Evolutionary conservation across 2,113 vertebrate species (phyloP).

Genomic region (Ailuropoda melanoleuca): DNA sequence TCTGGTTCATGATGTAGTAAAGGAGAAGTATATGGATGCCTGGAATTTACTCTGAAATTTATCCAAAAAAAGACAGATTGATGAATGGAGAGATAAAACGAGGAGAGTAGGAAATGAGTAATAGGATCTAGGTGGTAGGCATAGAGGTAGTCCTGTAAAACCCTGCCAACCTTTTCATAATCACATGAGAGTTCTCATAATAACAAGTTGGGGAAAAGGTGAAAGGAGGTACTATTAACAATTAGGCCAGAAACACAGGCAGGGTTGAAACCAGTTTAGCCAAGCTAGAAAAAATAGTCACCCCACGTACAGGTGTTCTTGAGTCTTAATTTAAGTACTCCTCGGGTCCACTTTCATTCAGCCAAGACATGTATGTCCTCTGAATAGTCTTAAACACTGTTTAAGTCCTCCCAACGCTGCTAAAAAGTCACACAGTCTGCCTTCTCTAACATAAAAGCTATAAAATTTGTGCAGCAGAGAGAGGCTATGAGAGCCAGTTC

Average conservation of each 20-base stretch:
- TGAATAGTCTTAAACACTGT: background rate
- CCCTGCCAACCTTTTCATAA: background rate
- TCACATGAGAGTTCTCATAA: background rate
- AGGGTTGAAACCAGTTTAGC: background rate
- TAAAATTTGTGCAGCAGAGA: background rate
- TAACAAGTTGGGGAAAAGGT: background rate
- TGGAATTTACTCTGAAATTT: slow-evolving; percentile 24
- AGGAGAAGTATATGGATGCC: background rate
- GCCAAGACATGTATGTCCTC: background rate
- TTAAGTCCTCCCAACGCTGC: background rate
- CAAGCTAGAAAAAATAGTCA: background rate
- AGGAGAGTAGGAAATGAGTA: background rate
- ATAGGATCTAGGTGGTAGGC: background rate
- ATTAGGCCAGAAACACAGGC: background rate
- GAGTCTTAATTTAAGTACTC: background rate
- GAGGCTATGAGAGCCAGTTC: background rate
- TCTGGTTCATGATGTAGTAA: background rate
- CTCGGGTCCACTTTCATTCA: background rate
- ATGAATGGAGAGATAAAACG: background rate
- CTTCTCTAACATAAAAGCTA: background rate
- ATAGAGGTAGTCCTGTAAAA: background rate
- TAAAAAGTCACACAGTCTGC: background rate
- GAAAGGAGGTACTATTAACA: background rate
- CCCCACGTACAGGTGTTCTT: background rate
- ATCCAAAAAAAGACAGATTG: background rate